phyloP scores from a whole-genome alignment of 1,140 invertebrate genomes.

The Drosophila gunungcola region DNA sequence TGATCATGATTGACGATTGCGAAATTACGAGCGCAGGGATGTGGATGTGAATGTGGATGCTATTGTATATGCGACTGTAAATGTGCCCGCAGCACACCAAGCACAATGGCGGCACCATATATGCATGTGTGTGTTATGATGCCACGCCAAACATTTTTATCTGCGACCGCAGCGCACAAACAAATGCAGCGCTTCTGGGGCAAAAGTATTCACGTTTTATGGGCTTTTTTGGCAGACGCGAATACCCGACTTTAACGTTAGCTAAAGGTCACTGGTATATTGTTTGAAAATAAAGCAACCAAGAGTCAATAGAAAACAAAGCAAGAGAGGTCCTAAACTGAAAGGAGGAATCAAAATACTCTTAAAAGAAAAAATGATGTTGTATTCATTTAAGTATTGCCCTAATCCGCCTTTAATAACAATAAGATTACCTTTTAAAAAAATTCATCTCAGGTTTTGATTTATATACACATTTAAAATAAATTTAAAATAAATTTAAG shows the following conservation, averaged over 20 bases:
- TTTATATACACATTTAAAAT: too few species aligned
- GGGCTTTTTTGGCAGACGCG: slow-evolving; percentile 4
- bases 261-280: background rate
- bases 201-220: slow-evolving; percentile 37
- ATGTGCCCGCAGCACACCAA: slow-evolving; percentile 50
- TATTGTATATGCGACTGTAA: background rate
- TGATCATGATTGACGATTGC: slow-evolving; percentile 70
- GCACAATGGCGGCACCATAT: slow-evolving; percentile 28
- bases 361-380: too few species aligned
- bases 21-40: slow-evolving; percentile 11
- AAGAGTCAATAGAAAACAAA: too few species aligned
- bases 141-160: slow-evolving; percentile 42
- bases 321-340: too few species aligned
- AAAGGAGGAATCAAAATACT: too few species aligned
- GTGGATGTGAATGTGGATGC: slow-evolving; percentile 1
- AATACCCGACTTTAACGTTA: background rate
- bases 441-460: too few species aligned
- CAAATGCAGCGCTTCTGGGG: slow-evolving; percentile 31
- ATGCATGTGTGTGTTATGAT: slow-evolving; percentile 36
- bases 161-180: slow-evolving; percentile 48
- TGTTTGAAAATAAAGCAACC: too few species aligned
- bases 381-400: too few species aligned
- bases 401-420: too few species aligned
- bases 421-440: too few species aligned
- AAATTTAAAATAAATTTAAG: too few species aligned